phyloP scores from a whole-genome alignment of 2,888 invertebrate genomes.

The Drosophila mercatorum region DNA sequence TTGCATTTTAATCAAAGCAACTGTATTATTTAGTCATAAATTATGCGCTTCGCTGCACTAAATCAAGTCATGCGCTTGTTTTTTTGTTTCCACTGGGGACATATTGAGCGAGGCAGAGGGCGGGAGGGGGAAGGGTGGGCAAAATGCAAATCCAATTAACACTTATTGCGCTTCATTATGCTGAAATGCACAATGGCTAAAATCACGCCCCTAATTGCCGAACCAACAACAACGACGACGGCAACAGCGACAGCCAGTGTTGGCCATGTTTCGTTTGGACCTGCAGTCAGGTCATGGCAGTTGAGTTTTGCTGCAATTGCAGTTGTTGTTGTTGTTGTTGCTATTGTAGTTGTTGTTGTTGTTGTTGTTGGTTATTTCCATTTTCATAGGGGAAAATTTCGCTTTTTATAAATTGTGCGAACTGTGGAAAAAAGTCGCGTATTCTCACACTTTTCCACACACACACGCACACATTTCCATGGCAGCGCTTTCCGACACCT shows the following conservation, averaged over 20 bases:
- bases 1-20: slow-evolving; percentile 61
- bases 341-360: not conserved
- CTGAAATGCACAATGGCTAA: slow-evolving; percentile 76
- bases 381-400: slow-evolving; percentile 59
- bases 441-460: slow-evolving; percentile 64
- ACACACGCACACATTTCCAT: slow-evolving; percentile 39
- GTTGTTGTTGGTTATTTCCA: slow-evolving; percentile 49
- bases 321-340: slow-evolving; percentile 22
- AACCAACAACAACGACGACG: slow-evolving; percentile 34
- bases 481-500: slow-evolving; percentile 58
- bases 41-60: slow-evolving; percentile 70
- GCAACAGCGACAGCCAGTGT: slow-evolving; percentile 27
- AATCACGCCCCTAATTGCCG: slow-evolving; percentile 80
- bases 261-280: slow-evolving; percentile 56
- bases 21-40: slow-evolving; percentile 73
- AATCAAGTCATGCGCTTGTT: slow-evolving; percentile 58
- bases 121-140: not conserved
- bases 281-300: slow-evolving; percentile 69
- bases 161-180: slow-evolving; percentile 80
- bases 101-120: not conserved
- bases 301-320: slow-evolving; percentile 49
- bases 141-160: slow-evolving; percentile 78
- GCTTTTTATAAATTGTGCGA: slow-evolving; percentile 71
- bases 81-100: not conserved
- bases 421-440: slow-evolving; percentile 45